Conservation (phyloP, 1,140 invertebrate species). For the Diprion similis region DNA sequence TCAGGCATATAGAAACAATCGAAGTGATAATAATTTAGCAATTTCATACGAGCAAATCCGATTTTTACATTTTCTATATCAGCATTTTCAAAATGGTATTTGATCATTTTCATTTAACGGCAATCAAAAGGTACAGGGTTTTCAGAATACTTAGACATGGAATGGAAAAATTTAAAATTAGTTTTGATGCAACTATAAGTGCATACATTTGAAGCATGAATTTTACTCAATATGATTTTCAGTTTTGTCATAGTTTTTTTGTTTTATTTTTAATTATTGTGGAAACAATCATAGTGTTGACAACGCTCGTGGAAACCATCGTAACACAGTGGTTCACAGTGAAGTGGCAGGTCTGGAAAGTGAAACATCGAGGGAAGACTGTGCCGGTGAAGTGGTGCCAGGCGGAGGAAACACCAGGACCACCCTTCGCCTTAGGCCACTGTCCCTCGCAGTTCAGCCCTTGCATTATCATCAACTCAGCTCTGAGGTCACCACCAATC, state of each 20-base stretch:
- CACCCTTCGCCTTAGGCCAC: constrained; percentile 48
- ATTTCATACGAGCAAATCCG: too few species aligned
- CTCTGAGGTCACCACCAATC: constrained; percentile 37
- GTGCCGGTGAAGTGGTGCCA: constrained; percentile 43
- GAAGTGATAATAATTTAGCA: too few species aligned
- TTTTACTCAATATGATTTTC: not conserved
- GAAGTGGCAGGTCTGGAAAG: constrained; percentile 45
- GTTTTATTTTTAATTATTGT: not conserved
- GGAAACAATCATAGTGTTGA: constrained; percentile 44
- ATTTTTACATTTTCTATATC: too few species aligned
- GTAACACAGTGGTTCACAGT: constrained; percentile 22
- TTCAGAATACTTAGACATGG: too few species aligned
- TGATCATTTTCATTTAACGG: too few species aligned
- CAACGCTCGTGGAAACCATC: constrained; percentile 44
- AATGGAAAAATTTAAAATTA: too few species aligned
- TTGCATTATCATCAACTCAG: constrained; percentile 56
- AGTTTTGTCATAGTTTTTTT: not conserved
- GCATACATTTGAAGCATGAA: not conserved
- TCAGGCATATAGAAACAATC: too few species aligned
- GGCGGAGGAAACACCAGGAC: constrained; percentile 37
- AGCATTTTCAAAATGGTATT: too few species aligned
- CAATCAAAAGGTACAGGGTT: too few species aligned
- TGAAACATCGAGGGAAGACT: constrained; percentile 31
- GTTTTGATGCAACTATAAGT: not conserved
- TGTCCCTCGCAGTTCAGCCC: constrained; percentile 56